Conservation (phyloP, 2,888 invertebrate genomes). For the Vanessa cardui region DNA sequence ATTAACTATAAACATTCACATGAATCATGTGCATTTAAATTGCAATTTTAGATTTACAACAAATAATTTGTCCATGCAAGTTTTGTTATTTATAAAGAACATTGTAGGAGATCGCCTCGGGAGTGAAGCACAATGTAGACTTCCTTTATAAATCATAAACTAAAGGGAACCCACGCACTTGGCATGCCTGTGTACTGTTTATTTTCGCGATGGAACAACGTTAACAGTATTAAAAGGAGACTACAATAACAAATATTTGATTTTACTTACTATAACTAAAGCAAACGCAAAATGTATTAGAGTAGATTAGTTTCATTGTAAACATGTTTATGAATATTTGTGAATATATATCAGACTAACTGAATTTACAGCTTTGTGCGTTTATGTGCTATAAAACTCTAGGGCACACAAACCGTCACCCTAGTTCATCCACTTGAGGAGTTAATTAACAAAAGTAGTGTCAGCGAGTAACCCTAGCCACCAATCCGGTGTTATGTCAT, state of each 20-base stretch:
- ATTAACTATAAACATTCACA: no score
- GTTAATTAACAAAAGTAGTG: no score
- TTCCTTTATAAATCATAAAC: conserved; percentile 29
- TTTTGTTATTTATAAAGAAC: conserved; percentile 13
- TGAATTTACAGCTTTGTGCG: no score
- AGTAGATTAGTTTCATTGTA: neutral
- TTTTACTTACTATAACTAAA: neutral
- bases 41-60: no score
- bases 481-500: no score
- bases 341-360: no score
- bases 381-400: no score
- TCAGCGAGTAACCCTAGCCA: no score
- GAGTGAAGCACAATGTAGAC: conserved; percentile 11
- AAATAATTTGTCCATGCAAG: neutral
- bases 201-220: conserved; percentile 7
- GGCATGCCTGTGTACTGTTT: conserved; percentile 7
- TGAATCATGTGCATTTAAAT: no score
- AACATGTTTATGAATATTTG: no score
- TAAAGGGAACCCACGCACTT: conserved; percentile 14
- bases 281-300: neutral
- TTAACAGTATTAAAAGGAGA: conserved; percentile 12
- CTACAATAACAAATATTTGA: conserved; percentile 3
- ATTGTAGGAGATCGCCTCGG: conserved; percentile 18
- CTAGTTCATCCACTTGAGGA: no score
- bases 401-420: no score